A percentile compares a stretch with the other conserved stretches of the same genome.
phyloP scores from a whole-genome alignment of 1,140 invertebrate species.

The Dryas iulia region DNA sequence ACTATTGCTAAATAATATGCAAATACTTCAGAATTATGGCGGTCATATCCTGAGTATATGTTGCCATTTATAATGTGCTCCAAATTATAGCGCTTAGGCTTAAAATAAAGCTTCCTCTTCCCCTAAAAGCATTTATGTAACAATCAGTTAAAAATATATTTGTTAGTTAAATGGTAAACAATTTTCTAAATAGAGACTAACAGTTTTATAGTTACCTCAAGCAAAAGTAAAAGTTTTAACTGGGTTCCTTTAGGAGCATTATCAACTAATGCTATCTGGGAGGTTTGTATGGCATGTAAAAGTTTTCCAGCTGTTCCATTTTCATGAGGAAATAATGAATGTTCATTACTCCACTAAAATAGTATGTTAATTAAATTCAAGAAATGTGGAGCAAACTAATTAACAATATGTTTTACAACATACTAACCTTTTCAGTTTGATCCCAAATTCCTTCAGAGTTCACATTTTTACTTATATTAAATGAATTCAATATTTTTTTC shows the following conservation, averaged over 20 bases:
- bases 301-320: constrained; percentile 86
- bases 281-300: constrained; percentile 84
- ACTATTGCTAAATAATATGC: constrained; percentile 94
- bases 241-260: constrained; percentile 92
- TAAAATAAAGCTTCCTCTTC: constrained; percentile 91
- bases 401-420: constrained; percentile 4
- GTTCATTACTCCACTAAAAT: constrained; percentile 85
- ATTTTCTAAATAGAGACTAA: too few species aligned
- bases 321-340: constrained; percentile 84
- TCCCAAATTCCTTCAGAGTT: constrained; percentile 48
- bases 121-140: constrained; percentile 81
- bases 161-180: too few species aligned
- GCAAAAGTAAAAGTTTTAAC: constrained; percentile 90
- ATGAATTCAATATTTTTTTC: constrained; percentile 51
- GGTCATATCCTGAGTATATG: constrained; percentile 93
- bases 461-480: constrained; percentile 47
- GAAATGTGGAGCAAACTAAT: not conserved
- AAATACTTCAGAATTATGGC: constrained; percentile 96
- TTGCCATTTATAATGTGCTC: constrained; percentile 88
- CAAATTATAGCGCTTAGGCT: constrained; percentile 93
- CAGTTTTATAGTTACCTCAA: constrained; percentile 81
- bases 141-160: too few species aligned
- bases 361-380: constrained; percentile 12
- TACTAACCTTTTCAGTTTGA: constrained; percentile 57
- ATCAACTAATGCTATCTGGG: constrained; percentile 87